A percentile compares a stretch with the other conserved stretches of the same genome.
phyloP scores from a whole-genome alignment of 2,113 vertebrate species.

The Vireo altiloquus region DNA sequence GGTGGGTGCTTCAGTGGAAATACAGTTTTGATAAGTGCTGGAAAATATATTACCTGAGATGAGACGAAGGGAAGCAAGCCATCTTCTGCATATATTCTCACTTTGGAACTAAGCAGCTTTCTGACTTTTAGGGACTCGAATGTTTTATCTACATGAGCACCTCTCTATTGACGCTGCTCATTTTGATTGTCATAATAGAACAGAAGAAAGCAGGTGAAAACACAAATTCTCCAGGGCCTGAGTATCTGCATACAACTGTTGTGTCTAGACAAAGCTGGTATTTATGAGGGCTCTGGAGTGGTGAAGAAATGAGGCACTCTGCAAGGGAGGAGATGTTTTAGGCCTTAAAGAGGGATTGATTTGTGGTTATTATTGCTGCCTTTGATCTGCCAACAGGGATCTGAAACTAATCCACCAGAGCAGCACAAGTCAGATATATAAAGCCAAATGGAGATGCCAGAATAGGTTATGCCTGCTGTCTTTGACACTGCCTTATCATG shows the following conservation, averaged over 20 bases:
- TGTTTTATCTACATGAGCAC: not conserved
- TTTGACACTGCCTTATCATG: not conserved
- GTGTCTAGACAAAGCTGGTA: not conserved
- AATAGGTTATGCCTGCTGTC: slow-evolving; percentile 27
- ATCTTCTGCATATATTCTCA: not conserved
- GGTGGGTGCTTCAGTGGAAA: not conserved
- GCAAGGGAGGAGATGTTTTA: not conserved
- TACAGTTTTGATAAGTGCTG: not conserved
- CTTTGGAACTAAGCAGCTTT: not conserved
- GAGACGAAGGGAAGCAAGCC: not conserved
- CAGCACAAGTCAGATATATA: slow-evolving; percentile 7
- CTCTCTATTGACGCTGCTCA: not conserved
- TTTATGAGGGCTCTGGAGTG: not conserved
- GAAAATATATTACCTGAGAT: not conserved
- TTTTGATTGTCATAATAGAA: not conserved
- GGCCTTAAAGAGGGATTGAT: slow-evolving; percentile 52
- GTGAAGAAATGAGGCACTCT: slow-evolving; percentile 14
- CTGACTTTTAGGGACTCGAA: not conserved
- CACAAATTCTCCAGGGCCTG: not conserved
- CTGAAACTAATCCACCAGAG: slow-evolving; percentile 47
- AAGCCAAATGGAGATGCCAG: slow-evolving; percentile 52
- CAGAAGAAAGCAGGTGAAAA: not conserved
- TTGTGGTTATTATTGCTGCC: slow-evolving; percentile 55
- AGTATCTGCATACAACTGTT: not conserved
- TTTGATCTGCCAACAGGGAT: slow-evolving; percentile 53